phyloP scores from a whole-genome alignment of 2,888 invertebrate genomes.

The Calliphora vomitoria region DNA sequence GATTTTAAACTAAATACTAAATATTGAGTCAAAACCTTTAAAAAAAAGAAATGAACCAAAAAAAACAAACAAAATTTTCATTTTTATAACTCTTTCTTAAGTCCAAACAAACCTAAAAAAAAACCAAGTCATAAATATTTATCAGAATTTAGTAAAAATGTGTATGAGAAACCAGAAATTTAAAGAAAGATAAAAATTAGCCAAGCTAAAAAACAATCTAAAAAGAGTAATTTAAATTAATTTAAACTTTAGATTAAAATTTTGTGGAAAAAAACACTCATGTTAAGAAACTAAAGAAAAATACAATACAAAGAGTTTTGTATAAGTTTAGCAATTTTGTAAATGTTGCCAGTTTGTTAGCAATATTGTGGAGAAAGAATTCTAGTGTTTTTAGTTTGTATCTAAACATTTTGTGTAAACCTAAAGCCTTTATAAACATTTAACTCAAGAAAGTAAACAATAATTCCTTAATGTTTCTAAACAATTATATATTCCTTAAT shows the following conservation, averaged over 20 bases:
- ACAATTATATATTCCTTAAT: too few relatives aligned
- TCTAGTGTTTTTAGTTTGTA: not conserved
- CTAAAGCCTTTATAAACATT: too few relatives aligned
- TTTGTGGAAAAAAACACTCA: not conserved
- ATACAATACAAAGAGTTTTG: not conserved
- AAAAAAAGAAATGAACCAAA: slow-evolving; percentile 56
- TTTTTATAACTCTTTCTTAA: slow-evolving; percentile 57
- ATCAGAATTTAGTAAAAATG: slow-evolving; percentile 37
- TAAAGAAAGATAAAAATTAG: slow-evolving; percentile 29
- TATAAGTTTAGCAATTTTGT: not conserved
- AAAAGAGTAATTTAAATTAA: slow-evolving; percentile 1
- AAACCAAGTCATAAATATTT: slow-evolving; percentile 16
- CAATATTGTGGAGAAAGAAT: not conserved
- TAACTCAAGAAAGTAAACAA: too few relatives aligned
- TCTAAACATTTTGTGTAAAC: too few relatives aligned
- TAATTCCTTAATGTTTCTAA: too few relatives aligned
- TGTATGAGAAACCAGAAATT: slow-evolving; percentile 24
- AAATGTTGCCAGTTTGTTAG: not conserved
- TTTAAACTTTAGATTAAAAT: slow-evolving; percentile 1
- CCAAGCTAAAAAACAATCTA: slow-evolving; percentile 28
- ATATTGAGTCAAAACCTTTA: slow-evolving; percentile 37
- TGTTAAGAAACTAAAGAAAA: not conserved
- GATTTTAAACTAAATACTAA: slow-evolving; percentile 61
- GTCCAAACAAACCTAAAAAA: slow-evolving; percentile 49
- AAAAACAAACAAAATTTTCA: slow-evolving; percentile 22